Conservation (phyloP, 1,140 invertebrate species). For the Apis florea region DNA sequence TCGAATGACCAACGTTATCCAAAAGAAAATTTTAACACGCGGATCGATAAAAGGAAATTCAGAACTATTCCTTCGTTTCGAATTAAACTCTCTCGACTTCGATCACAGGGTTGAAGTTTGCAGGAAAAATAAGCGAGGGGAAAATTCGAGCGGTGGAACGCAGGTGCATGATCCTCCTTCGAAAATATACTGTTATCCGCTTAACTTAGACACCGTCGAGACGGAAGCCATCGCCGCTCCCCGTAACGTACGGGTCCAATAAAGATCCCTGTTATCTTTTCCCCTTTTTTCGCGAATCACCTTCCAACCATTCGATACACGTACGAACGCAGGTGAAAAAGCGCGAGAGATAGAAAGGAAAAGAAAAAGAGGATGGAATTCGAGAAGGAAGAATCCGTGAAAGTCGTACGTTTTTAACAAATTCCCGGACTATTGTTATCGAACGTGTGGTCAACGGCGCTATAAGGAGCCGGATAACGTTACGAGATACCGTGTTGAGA, state of each 20-base stretch:
- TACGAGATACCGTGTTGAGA: constrained; percentile 67
- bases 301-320: neutral
- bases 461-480: constrained; percentile 57
- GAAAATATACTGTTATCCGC: constrained; percentile 78
- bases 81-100: neutral
- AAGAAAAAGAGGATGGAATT: neutral
- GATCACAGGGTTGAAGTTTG: constrained; percentile 37
- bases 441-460: constrained; percentile 74
- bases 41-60: too few species aligned
- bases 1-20: neutral
- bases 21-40: too few species aligned
- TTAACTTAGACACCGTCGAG: constrained; percentile 76
- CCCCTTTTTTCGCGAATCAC: constrained; percentile 8
- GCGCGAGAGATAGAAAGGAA: constrained; percentile 5
- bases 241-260: constrained; percentile 77
- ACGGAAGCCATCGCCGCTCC: constrained; percentile 74
- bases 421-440: constrained; percentile 74
- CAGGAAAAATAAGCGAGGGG: constrained; percentile 8
- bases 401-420: constrained; percentile 71
- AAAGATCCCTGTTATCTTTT: constrained; percentile 77
- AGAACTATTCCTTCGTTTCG: too few species aligned
- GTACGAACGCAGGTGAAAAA: neutral
- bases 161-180: constrained; percentile 72
- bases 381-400: constrained; percentile 34
- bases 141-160: constrained; percentile 49